Percentiles rank a stretch among this genome's conserved stretches.
phyloP scores from a whole-genome alignment of 2,797 vertebrate species.

The Spinus pinus region DNA sequence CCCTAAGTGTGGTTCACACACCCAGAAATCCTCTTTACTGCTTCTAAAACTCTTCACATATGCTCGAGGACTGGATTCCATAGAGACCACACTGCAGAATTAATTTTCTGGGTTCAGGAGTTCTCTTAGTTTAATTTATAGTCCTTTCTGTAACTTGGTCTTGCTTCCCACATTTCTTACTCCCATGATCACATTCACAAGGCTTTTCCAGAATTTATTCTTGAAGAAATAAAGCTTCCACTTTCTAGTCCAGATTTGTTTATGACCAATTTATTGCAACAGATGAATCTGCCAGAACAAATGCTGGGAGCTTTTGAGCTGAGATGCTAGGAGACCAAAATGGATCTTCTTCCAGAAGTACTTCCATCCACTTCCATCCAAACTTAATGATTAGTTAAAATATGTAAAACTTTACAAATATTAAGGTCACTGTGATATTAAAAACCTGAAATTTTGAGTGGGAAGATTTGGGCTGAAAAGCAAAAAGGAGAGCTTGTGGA shows the following conservation, averaged over 20 bases:
- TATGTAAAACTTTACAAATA: neutral
- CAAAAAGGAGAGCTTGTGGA: rapidly evolving
- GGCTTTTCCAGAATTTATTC: neutral
- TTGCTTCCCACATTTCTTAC: neutral
- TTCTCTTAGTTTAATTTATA: neutral
- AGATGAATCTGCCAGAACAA: neutral
- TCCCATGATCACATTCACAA: neutral
- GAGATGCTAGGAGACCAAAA: neutral
- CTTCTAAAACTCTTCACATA: neutral
- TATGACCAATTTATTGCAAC: neutral
- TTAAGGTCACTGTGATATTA: neutral
- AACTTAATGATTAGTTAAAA: neutral
- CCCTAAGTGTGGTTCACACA: neutral
- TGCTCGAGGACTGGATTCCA: neutral
- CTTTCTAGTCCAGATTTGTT: neutral
- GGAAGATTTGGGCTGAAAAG: neutral
- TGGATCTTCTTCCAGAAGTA: neutral
- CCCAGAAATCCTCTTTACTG: neutral
- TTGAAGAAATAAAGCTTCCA: neutral
- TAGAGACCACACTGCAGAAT: neutral
- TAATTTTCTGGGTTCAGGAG: neutral
- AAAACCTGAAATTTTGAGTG: neutral
- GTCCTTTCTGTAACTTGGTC: neutral
- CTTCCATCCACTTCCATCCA: neutral
- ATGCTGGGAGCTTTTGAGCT: neutral